Base-by-base conservation (phyloP, 2,888 invertebrate species). In the Limenitis camilla region DNA sequence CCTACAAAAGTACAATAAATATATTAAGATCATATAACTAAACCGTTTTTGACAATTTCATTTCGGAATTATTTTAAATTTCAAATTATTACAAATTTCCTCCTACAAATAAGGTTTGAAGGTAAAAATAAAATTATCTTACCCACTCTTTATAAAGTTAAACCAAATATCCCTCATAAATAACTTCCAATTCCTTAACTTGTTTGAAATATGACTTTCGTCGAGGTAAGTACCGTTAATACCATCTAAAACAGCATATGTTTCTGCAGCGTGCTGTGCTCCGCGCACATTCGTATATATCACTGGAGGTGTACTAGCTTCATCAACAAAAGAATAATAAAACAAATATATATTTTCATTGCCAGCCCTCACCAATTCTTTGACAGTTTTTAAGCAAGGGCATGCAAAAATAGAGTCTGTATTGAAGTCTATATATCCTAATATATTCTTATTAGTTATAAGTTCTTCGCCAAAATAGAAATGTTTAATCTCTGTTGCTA, bases 351-450 rank as follows among this genome's bases (percentile, higher is more conserved):
- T 53, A 53, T 71, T 53, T 43, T 73, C 50, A 53, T 78, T 66
- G 2, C 77, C 74, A 35, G 68, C 66, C 39, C 71, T 63, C 2
- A 63, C 58, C 27, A 73, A 70, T 6, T 72, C 40, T 8, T 67
- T 65, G 0, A 68, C 58, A 0, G 73, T 62, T 52, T 66, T 55
- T 5, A 75, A 40, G 8, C 63, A 64, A 1, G 72, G 56, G 52
- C 67, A 67, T 0, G 59, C 55, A 49, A 78, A 74, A 4, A 67
- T 40, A 0, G 66, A 47, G 86, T 91, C 86, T 3, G 72, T 60
- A 40, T 69, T 74, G 41, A 64, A 80, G 52, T 78, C 61, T 0
- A 78, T 58, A 40, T 63, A 80, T 3, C 47, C 47, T n/a, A 71
- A 55, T 47, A 76, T 53, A 30, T 60, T 69, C 0, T 67, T 59